Percentiles rank a stretch among this genome's conserved stretches.
Conservation (phyloP, 1,140 invertebrate species). For the Gonioctena quinquepunctata region DNA sequence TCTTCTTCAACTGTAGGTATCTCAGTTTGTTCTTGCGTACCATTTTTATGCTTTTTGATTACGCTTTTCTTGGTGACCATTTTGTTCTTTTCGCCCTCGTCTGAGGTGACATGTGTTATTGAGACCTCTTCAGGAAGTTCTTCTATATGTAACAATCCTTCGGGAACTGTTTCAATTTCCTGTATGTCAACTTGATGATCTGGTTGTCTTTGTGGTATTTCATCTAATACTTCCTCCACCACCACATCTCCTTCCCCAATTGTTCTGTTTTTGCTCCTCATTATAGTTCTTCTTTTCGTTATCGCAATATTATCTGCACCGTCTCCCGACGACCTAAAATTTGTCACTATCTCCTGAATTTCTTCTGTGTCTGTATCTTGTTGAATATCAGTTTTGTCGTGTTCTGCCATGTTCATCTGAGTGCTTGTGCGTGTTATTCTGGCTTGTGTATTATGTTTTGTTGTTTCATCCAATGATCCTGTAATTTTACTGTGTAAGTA, state of each 20-base stretch:
- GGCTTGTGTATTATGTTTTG: slow-evolving; percentile 52
- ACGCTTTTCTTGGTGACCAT: slow-evolving; percentile 17
- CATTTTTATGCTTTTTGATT: slow-evolving; percentile 37
- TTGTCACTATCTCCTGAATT: slow-evolving; percentile 62
- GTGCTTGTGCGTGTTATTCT: slow-evolving; percentile 47
- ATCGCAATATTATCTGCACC: slow-evolving; percentile 58
- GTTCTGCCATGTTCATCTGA: slow-evolving; percentile 42
- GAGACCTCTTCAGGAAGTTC: slow-evolving; percentile 32
- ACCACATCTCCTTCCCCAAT: slow-evolving; percentile 50
- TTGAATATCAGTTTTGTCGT: slow-evolving; percentile 40
- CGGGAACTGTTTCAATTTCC: slow-evolving; percentile 52
- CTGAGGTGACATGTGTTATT: slow-evolving; percentile 6
- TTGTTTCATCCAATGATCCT: slow-evolving; percentile 51
- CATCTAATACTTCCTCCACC: slow-evolving; percentile 56
- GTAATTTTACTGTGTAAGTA: slow-evolving; percentile 45
- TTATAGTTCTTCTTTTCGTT: slow-evolving; percentile 60
- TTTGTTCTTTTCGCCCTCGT: slow-evolving; percentile 36
- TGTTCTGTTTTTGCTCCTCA: slow-evolving; percentile 53
- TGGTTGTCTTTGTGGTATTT: slow-evolving; percentile 31
- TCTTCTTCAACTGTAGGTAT: slow-evolving; percentile 53
- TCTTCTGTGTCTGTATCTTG: slow-evolving; percentile 55
- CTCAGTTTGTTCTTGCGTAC: slow-evolving; percentile 44
- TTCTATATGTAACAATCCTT: slow-evolving; percentile 5
- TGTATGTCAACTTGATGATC: slow-evolving; percentile 29
- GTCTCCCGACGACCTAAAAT: slow-evolving; percentile 59